These are phyloP conservation scores for Sclerodermus sp. DNA, from an alignment of 2,888 invertebrate genomes.

Conservation along the genomic window DNA sequence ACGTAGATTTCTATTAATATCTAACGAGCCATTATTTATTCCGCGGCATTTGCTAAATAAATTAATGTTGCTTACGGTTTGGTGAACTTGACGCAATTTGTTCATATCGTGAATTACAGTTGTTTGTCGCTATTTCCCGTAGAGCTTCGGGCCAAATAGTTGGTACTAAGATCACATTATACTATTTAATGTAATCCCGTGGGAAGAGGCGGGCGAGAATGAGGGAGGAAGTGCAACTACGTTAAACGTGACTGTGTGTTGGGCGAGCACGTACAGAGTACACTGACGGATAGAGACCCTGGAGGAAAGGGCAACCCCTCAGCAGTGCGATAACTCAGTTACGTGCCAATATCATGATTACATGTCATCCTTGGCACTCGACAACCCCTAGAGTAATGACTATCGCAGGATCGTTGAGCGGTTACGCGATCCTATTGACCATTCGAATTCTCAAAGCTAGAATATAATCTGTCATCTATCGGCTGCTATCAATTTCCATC, in stretches of 20 bases:
- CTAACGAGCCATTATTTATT: too few species aligned
- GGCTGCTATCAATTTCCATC: neutral
- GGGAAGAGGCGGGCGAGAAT: too few species aligned
- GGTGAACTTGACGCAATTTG: too few species aligned
- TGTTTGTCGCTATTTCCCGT: too few species aligned
- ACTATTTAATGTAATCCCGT: too few species aligned
- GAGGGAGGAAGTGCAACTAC: neutral
- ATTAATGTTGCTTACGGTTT: too few species aligned
- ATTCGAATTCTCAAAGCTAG: slow-evolving; percentile 23
- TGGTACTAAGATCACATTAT: too few species aligned
- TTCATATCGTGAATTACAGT: too few species aligned
- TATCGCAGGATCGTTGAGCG: slow-evolving; percentile 29
- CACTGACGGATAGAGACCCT: slow-evolving; percentile 18
- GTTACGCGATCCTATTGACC: slow-evolving; percentile 24
- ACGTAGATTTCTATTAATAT: too few species aligned
- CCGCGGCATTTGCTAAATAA: too few species aligned
- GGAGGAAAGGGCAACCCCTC: slow-evolving; percentile 23
- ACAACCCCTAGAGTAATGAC: slow-evolving; percentile 37
- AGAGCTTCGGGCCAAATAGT: too few species aligned
- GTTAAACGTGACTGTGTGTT: slow-evolving; percentile 20
- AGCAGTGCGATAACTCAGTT: slow-evolving; percentile 29
- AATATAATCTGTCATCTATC: slow-evolving; percentile 15
- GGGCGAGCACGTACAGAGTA: slow-evolving; percentile 9
- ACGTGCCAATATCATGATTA: slow-evolving; percentile 40
- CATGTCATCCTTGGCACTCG: slow-evolving; percentile 34